A percentile compares a stretch with the other conserved stretches of the same genome.
Evolutionary conservation across 2,797 vertebrate species (phyloP).

Genomic region (Iguana delicatissima): DNA sequence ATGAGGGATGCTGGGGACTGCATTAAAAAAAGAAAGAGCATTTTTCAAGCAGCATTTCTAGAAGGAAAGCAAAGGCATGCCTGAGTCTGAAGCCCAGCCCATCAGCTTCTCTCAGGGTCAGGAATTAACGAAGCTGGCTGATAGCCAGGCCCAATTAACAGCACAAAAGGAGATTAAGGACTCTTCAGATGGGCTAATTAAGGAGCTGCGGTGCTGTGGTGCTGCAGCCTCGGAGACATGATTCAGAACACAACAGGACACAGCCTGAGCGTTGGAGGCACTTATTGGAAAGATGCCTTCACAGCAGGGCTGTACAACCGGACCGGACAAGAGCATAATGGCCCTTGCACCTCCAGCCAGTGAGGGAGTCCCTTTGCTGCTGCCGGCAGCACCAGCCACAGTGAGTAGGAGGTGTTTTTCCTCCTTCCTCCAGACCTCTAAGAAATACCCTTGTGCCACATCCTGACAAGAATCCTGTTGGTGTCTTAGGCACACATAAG

Average conservation of each 20-base stretch:
- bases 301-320: too few relatives aligned
- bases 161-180: constrained; percentile 29
- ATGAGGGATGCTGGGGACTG: too few relatives aligned
- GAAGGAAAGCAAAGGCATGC: background rate
- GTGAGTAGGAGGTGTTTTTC: too few relatives aligned
- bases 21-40: too few relatives aligned
- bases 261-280: background rate
- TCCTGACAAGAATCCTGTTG: too few relatives aligned
- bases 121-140: constrained; percentile 15
- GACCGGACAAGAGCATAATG: too few relatives aligned
- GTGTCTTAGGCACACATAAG: too few relatives aligned
- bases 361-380: too few relatives aligned
- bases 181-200: constrained; percentile 15
- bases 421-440: too few relatives aligned
- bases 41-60: background rate
- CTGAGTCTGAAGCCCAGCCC: fast-evolving
- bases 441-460: too few relatives aligned
- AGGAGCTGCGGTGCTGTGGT: fast-evolving
- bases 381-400: too few relatives aligned
- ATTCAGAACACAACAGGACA: background rate
- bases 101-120: background rate
- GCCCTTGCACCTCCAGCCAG: too few relatives aligned
- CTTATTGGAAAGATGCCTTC: background rate
- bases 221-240: background rate
- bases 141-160: background rate